Percentiles rank a stretch among this genome's conserved stretches.
Conservation (phyloP, 2,113 vertebrate species). For the Nothocercus julius region DNA sequence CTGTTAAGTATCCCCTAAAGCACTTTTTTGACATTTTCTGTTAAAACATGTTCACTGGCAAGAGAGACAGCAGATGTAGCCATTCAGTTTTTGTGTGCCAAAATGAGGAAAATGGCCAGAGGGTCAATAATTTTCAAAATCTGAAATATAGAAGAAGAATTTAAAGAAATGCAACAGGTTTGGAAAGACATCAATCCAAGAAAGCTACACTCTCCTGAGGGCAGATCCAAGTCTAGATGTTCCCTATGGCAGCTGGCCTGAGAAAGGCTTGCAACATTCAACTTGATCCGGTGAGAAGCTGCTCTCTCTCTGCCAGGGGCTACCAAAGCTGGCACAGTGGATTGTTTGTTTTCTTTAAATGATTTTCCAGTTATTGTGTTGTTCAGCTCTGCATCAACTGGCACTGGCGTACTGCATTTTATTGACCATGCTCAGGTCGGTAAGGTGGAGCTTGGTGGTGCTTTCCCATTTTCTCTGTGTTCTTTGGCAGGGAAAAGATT, state of each 20-base stretch:
- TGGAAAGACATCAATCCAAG: background rate
- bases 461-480: background rate
- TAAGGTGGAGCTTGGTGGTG: too few relatives aligned
- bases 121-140: background rate
- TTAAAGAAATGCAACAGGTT: background rate
- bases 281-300: background rate
- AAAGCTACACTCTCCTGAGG: fast-evolving
- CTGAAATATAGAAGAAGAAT: background rate
- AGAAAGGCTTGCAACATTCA: background rate
- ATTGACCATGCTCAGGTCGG: background rate
- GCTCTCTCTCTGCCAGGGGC: background rate
- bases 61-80: background rate
- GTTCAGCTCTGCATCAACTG: background rate
- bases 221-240: background rate
- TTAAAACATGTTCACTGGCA: background rate
- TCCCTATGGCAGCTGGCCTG: background rate
- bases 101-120: background rate
- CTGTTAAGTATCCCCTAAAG: background rate
- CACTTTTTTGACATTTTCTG: background rate
- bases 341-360: background rate
- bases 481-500: fast-evolving
- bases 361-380: background rate
- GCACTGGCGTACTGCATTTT: background rate
- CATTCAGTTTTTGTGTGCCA: background rate
- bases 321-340: background rate